A percentile compares a stretch with the other conserved stretches of the same genome.
phyloP scores from a whole-genome alignment of 2,113 vertebrate species.

The Platycercus adscitus region DNA sequence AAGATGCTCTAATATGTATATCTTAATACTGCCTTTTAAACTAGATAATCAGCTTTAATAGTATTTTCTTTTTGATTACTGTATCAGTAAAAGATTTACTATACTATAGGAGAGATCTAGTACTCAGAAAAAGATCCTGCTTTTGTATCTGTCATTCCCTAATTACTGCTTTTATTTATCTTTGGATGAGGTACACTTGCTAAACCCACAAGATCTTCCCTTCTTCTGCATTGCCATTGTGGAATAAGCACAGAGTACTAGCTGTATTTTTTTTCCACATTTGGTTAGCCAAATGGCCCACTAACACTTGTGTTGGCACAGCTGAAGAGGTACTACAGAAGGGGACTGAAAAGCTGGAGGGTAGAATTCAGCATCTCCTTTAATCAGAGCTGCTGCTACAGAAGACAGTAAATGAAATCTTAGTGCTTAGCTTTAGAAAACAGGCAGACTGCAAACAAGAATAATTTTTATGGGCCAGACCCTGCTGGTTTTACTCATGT shows the following conservation, averaged over 20 bases:
- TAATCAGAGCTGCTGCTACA: background rate
- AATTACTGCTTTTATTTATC: conserved; percentile 14
- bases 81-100: background rate
- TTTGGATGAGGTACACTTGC: background rate
- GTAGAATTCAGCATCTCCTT: background rate
- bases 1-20: background rate
- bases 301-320: background rate
- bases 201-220: background rate
- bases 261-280: background rate
- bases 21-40: background rate
- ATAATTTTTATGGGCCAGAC: conserved; percentile 32
- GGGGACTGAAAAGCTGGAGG: background rate
- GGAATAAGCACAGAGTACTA: background rate
- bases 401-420: conserved; percentile 24
- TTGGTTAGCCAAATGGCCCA: background rate
- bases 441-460: conserved; percentile 47
- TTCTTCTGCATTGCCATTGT: background rate
- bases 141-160: background rate
- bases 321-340: background rate
- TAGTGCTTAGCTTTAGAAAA: conserved; percentile 16
- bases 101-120: background rate
- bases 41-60: background rate
- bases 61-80: background rate
- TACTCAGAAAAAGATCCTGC: background rate
- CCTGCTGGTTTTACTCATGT: conserved; percentile 18